Base-by-base conservation (phyloP, 2,888 invertebrate species). In the Chymomyza amoena region DNA sequence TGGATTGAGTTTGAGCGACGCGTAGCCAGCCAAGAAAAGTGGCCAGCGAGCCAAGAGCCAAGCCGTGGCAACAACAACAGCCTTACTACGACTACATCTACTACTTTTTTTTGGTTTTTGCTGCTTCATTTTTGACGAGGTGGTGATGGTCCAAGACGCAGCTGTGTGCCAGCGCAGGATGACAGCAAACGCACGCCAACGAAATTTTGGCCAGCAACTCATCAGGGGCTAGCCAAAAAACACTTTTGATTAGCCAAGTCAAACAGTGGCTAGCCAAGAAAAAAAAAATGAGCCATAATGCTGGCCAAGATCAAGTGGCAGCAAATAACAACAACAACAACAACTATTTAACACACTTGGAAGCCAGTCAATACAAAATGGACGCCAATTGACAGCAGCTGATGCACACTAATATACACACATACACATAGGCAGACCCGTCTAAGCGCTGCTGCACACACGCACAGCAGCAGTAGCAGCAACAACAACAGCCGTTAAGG, bases 161-260 rank as follows among this genome's bases (percentile, higher is more conserved):
- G 56, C 68, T 61, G 61, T 20, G 36, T 20, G 70, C 70, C 75
- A 70, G 70, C 64, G 65, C 78, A 78, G 78, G 76, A 77, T 73
- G 77, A 70, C 75, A 77, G 73, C 72, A 28, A 28, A 72, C 56
- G 61, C 52, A 69, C 52, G 45, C 64, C 63, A 56, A 39, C 73
- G 64, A 70, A 70, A 63, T 61, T 73, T 81, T 84, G 82, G 81
- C 84, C 80, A 81, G 77, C 78, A 75, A 79, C 73, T 77, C 78
- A 81, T 81, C 81, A 80, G 39, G 13, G 39, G 73, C 71, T 73
- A 65, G 59, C 57, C 57, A 60, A 59, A 59, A 15, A 82, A 77
- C 80, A 73, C 72, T 81, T 32, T 84, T 87, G 89, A 89, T 89
- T 88, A 90, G 90, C 90, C 90, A 90, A 90, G 84, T 89, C 89